Evolutionary conservation across 1,140 invertebrate species (phyloP), one percentile per base, ranked within the genome.

Genomic region (Proales similis): DNA sequence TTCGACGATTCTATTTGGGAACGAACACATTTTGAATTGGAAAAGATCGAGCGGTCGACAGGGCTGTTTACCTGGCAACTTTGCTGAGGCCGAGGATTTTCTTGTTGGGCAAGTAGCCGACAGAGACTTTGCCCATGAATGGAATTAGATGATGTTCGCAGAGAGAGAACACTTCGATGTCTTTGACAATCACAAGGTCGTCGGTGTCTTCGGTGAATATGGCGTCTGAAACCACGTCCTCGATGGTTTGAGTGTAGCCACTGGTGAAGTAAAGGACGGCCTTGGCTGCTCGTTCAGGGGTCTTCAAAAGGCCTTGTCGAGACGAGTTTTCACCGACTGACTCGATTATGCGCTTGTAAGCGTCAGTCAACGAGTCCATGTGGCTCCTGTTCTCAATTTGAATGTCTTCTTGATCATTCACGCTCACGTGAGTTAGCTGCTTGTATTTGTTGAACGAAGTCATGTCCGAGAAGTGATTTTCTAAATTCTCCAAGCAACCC

Each of bases 91-190:
- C 95, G 20, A 99, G 78, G 65, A 98, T 90, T 77, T 94, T 92
- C 70, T 93, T 93, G 71, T 90, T 92, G 0, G 94, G 94, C 48
- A 99, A 79, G 77, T 99, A 99, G 0, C 93, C 94, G 66, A 98
- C 96, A 62, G 93, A 96, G 0, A 79, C 79, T 78, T 97, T 97
- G 30, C 95, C 94, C 71, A 95, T 92, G 76, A 99, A 98, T 0
- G 95, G 95, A 12, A 98, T 93, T 68, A 99, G 78, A 74, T 99
- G 95, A 74, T 99, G 95, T 73, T 98, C 94, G 72, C 94, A 98
- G 82, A 98, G 87, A 30, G 92, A 97, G 74, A 98, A 98, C 91
- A 99, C 97, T 78, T 99, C 95, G 64, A 99, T 99, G 73, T 99
- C 92, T 66, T 96, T 96, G 0, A 99, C 93, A 2, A 99, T 91